These are phyloP conservation scores for Cladopsammia gracilis DNA, from an alignment of 64 coral and sea anemone species.

Conservation along the genomic window DNA sequence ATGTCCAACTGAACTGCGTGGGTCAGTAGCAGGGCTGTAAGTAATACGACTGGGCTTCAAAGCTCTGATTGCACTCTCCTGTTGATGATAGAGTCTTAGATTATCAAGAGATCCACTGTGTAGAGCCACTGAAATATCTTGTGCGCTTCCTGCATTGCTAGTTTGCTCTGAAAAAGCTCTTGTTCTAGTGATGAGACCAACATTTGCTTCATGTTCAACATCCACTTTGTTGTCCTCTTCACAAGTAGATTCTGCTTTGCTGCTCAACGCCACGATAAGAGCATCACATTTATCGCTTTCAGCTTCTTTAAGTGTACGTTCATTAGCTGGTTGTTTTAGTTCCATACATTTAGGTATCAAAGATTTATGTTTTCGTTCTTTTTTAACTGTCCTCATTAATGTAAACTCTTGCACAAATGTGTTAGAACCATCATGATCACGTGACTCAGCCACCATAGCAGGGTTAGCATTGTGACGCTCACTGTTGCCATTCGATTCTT, in stretches of 20 bases:
- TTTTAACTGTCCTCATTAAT: too few relatives aligned
- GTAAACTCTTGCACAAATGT: too few relatives aligned
- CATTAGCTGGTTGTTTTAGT: not conserved
- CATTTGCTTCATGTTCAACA: not conserved
- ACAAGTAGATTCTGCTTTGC: not conserved
- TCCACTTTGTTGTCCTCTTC: not conserved
- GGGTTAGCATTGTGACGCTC: too few relatives aligned
- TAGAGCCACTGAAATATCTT: not conserved
- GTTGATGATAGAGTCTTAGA: not conserved
- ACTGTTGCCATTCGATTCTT: too few relatives aligned
- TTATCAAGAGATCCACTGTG: slow-evolving; percentile 17
- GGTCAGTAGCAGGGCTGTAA: not conserved
- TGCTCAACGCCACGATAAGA: not conserved
- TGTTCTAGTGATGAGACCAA: not conserved
- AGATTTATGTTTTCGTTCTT: not conserved
- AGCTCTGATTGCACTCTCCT: not conserved
- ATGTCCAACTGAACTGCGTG: slow-evolving; percentile 1
- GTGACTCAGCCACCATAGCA: too few relatives aligned
- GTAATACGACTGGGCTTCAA: not conserved
- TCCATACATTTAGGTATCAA: not conserved
- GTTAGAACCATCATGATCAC: too few relatives aligned
- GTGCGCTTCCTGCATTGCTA: not conserved
- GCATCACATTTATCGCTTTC: not conserved
- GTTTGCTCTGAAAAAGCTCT: not conserved
- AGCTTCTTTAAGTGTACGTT: not conserved